A percentile compares a stretch with the other conserved stretches of the same genome.
phyloP scores from a whole-genome alignment of 1,140 invertebrate genomes.

The Chlorops oryzae region DNA sequence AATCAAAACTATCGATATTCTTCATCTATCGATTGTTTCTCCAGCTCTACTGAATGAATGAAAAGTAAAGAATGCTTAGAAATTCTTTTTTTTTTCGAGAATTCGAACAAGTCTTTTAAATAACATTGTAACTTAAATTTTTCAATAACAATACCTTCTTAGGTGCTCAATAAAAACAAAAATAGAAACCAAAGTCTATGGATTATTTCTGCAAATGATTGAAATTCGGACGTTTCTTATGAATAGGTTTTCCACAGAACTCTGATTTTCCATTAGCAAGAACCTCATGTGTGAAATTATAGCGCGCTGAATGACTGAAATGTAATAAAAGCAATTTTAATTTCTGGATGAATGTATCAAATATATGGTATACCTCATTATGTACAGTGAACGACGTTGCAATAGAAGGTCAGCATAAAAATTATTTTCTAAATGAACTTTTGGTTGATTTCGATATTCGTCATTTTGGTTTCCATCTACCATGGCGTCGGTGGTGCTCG shows the following conservation, averaged over 20 bases:
- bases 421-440: constrained; percentile 29
- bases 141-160: no score
- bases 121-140: no score
- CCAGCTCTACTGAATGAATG: no score
- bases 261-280: constrained; percentile 66
- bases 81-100: no score
- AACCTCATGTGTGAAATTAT: constrained; percentile 91
- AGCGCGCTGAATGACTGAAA: constrained; percentile 68
- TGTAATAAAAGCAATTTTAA: constrained; percentile 10
- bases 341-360: neutral
- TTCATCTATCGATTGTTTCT: no score
- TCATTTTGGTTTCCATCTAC: constrained; percentile 1
- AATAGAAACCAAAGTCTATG: no score
- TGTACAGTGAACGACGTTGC: constrained; percentile 79
- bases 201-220: constrained; percentile 84
- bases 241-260: constrained; percentile 62
- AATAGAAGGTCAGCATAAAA: constrained; percentile 68
- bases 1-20: no score
- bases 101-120: no score
- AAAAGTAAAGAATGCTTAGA: no score
- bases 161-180: no score
- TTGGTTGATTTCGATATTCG: constrained; percentile 34
- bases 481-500: neutral
- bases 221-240: constrained; percentile 75
- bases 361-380: constrained; percentile 71